Evolutionary conservation across 1,140 invertebrate genomes (phyloP).

Genomic region (Bradysia coprophila): DNA sequence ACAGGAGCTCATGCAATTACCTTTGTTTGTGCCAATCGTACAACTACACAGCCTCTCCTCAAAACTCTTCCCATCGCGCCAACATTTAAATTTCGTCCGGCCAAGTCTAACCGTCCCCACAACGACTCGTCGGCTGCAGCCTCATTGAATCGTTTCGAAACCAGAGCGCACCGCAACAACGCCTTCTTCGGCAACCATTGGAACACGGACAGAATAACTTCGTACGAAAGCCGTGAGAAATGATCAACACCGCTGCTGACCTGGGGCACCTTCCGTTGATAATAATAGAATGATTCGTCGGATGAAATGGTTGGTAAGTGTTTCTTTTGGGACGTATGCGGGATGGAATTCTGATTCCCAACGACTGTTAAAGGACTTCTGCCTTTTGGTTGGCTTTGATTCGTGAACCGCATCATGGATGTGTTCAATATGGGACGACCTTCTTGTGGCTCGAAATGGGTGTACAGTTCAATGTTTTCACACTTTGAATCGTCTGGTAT

Average conservation of each 20-base stretch:
- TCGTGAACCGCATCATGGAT: background rate
- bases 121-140: slow-evolving; percentile 63
- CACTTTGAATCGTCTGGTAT: no score
- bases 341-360: background rate
- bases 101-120: slow-evolving; percentile 67
- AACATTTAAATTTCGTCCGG: slow-evolving; percentile 39
- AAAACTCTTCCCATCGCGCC: slow-evolving; percentile 51
- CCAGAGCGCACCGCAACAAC: slow-evolving; percentile 44
- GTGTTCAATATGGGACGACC: background rate
- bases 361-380: background rate
- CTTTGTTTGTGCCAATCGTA: slow-evolving; percentile 58
- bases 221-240: slow-evolving; percentile 54
- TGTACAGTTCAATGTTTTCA: background rate
- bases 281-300: slow-evolving; percentile 14
- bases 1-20: no score
- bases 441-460: background rate
- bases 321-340: background rate
- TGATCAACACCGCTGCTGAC: slow-evolving; percentile 24
- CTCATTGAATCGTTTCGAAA: slow-evolving; percentile 45
- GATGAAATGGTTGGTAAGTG: slow-evolving; percentile 3
- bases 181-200: slow-evolving; percentile 61
- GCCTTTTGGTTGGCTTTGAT: background rate
- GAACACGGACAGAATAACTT: slow-evolving; percentile 67
- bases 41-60: slow-evolving; percentile 46
- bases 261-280: slow-evolving; percentile 10